These are phyloP conservation scores for Luscinia luscinia DNA, from an alignment of 2,797 vertebrate genomes.

Conservation along the genomic window DNA sequence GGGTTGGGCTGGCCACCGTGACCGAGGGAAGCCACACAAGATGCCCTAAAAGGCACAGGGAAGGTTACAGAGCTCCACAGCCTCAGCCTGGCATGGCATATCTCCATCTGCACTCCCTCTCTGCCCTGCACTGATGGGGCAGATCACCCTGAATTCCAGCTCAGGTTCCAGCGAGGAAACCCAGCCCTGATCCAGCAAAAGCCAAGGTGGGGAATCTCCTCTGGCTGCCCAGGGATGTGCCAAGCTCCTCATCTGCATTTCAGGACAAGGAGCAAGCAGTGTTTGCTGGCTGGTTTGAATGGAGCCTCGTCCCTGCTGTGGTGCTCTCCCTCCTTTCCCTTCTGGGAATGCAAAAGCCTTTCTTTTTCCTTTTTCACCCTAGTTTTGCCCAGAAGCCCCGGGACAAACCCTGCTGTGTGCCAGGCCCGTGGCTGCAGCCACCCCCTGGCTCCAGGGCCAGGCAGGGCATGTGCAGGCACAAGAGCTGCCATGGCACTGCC, in stretches of 20 bases:
- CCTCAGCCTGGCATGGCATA: neutral
- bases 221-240: neutral
- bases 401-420: constrained; percentile 31
- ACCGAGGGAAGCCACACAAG: neutral
- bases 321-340: neutral
- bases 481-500: constrained; percentile 1
- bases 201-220: neutral
- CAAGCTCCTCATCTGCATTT: neutral
- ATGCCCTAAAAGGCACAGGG: neutral
- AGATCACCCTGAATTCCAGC: neutral
- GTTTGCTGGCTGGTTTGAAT: neutral
- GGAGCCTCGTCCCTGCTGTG: neutral
- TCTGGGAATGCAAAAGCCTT: neutral
- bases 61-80: neutral
- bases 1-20: neutral
- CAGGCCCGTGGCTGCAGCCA: neutral
- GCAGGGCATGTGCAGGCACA: neutral
- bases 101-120: neutral
- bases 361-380: neutral
- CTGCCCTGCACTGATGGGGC: neutral
- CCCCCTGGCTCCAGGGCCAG: neutral
- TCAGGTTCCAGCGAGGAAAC: neutral
- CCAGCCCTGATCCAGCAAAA: rapidly evolving
- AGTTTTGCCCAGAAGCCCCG: neutral
- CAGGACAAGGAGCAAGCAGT: neutral